These are phyloP conservation scores for Platysternon megacephalum DNA, from an alignment of 2,113 vertebrate species.

Conservation along the genomic window DNA sequence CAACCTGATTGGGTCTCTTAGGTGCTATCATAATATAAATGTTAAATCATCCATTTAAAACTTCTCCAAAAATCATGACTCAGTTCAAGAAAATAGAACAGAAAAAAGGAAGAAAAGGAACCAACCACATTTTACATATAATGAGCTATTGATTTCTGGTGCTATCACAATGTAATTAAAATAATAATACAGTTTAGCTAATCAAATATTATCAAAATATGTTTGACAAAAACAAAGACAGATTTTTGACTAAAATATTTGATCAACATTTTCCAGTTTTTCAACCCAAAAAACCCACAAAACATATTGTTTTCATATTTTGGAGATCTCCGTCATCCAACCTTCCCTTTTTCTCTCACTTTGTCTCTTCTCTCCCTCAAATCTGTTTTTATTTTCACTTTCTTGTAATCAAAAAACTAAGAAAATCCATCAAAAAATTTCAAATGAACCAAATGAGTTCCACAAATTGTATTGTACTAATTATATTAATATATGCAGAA, in stretches of 20 bases:
- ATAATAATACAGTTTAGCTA: neutral
- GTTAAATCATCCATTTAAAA: neutral
- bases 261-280: too few relatives aligned
- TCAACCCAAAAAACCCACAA: too few relatives aligned
- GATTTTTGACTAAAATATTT: too few relatives aligned
- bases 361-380: too few relatives aligned
- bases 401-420: neutral
- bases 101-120: neutral
- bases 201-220: too few relatives aligned
- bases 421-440: neutral
- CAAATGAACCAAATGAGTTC: rapidly evolving
- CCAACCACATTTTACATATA: too few relatives aligned
- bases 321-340: neutral
- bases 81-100: neutral
- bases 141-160: neutral
- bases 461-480: neutral
- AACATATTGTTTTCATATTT: neutral
- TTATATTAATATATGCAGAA: neutral
- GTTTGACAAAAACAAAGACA: too few relatives aligned
- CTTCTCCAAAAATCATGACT: neutral
- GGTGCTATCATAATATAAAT: neutral
- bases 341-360: too few relatives aligned
- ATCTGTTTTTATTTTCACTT: too few relatives aligned
- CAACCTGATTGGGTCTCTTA: neutral
- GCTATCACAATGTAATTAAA: neutral